These are phyloP conservation scores for Hippoglossus hippoglossus DNA, from an alignment of 2,797 vertebrate species.

Conservation along the genomic window DNA sequence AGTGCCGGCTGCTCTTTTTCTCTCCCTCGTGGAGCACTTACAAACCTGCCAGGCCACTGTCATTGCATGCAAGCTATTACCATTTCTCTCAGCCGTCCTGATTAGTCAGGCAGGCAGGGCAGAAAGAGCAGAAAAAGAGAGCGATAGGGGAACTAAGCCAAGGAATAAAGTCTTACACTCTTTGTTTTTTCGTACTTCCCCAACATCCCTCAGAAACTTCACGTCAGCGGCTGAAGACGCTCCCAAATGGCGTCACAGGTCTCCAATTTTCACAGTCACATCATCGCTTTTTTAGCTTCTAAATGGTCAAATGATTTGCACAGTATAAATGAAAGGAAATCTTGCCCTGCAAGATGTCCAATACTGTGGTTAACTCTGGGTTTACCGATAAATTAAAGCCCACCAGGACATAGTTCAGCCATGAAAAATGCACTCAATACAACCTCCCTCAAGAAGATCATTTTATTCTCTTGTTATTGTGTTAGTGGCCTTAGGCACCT, in stretches of 20 bases:
- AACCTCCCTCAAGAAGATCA: slow-evolving; percentile 65
- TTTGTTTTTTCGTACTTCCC: slow-evolving; percentile 87
- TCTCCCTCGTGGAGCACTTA: slow-evolving; percentile 58
- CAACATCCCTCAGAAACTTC: slow-evolving; percentile 84
- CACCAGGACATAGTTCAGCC: slow-evolving; percentile 62
- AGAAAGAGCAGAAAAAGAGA: slow-evolving; percentile 35
- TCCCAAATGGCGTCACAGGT: slow-evolving; percentile 80
- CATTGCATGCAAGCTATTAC: slow-evolving; percentile 74
- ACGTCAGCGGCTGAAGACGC: slow-evolving; percentile 71
- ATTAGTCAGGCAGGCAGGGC: slow-evolving; percentile 66
- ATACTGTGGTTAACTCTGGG: slow-evolving; percentile 32
- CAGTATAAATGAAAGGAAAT: slow-evolving; percentile 83
- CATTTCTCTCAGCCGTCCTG: slow-evolving; percentile 69
- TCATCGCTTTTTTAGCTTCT: slow-evolving; percentile 77
- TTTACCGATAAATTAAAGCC: slow-evolving; percentile 41
- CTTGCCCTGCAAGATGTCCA: slow-evolving; percentile 39
- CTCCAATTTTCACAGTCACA: slow-evolving; percentile 87
- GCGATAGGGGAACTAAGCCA: slow-evolving; percentile 44
- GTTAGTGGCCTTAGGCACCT: slow-evolving; percentile 75
- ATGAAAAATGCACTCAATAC: slow-evolving; percentile 68
- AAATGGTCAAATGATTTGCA: slow-evolving; percentile 83
- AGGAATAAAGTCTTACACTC: slow-evolving; percentile 50
- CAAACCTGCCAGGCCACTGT: slow-evolving; percentile 70
- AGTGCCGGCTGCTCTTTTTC: slow-evolving; percentile 35
- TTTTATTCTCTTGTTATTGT: slow-evolving; percentile 76